Evolutionary conservation across 2,888 invertebrate genomes (phyloP).

Genomic region (Unio delphinus): DNA sequence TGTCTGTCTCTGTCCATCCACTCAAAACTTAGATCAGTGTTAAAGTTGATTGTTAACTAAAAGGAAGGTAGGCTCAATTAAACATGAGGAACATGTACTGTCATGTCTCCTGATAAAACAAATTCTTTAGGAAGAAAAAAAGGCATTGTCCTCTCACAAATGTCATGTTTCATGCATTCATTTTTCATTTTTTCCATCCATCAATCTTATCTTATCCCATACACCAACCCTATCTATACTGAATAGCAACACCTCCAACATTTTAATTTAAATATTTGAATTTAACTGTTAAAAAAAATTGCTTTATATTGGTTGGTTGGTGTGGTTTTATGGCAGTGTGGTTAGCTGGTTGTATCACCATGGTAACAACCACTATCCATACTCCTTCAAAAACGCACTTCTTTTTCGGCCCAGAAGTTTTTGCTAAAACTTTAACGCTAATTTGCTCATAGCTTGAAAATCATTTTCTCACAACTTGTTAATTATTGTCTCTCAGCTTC

Average conservation of each 20-base stretch:
- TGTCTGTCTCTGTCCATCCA: no score
- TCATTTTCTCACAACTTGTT: no score
- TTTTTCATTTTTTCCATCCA: slow-evolving; percentile 49
- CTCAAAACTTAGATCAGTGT: no score
- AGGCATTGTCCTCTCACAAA: neutral
- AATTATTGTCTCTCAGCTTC: no score
- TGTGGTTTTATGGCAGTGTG: slow-evolving; percentile 91
- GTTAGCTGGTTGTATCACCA: slow-evolving; percentile 97
- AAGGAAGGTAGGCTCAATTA: no score
- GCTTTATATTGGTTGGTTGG: slow-evolving; percentile 25
- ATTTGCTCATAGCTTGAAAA: no score
- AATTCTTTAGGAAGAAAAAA: no score
- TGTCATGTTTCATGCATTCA: slow-evolving; percentile 49
- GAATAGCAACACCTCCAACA: slow-evolving; percentile 6
- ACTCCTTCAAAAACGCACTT: slow-evolving; percentile 78
- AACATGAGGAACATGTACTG: no score
- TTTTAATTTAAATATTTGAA: no score
- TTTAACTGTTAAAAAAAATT: no score
- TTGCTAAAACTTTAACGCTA: neutral
- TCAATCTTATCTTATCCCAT: slow-evolving; percentile 30
- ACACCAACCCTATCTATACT: slow-evolving; percentile 17
- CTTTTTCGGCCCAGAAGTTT: slow-evolving; percentile 29
- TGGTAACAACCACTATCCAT: slow-evolving; percentile 92
- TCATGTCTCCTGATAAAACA: no score
- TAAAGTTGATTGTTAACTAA: no score